phyloP scores from a whole-genome alignment of 2,888 invertebrate genomes.

The Metellina segmentata region DNA sequence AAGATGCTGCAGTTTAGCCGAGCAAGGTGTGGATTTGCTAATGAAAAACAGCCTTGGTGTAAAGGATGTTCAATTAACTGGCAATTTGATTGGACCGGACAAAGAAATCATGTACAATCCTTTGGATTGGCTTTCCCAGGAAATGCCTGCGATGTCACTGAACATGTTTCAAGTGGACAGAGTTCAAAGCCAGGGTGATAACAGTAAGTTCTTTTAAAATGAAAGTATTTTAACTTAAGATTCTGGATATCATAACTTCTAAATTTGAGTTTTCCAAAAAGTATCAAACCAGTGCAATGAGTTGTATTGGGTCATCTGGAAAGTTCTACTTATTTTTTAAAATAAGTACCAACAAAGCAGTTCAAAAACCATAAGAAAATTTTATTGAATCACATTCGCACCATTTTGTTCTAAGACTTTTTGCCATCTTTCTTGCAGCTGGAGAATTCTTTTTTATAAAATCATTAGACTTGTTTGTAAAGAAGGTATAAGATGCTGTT shows the following conservation, averaged over 20 bases:
- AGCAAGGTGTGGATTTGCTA: slow-evolving; percentile 4
- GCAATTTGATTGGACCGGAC: background rate
- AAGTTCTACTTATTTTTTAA: too few species aligned
- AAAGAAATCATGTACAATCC: background rate
- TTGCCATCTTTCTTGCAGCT: too few species aligned
- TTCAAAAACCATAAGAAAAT: too few species aligned
- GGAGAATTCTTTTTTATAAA: too few species aligned
- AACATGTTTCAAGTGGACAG: slow-evolving; percentile 37
- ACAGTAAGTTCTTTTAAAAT: slow-evolving; percentile 12
- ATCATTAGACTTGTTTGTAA: too few species aligned
- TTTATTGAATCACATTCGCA: too few species aligned
- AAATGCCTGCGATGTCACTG: background rate
- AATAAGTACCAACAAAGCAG: too few species aligned
- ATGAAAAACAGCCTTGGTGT: background rate
- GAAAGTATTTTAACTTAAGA: background rate
- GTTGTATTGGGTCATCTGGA: too few species aligned
- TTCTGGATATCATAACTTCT: background rate
- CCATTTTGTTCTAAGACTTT: too few species aligned
- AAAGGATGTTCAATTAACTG: background rate
- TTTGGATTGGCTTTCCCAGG: background rate
- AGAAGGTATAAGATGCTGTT: too few species aligned
- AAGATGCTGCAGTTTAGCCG: slow-evolving; percentile 4
- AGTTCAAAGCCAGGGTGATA: slow-evolving; percentile 57
- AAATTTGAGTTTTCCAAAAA: background rate
- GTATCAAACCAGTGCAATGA: too few species aligned